phyloP scores from a whole-genome alignment of 2,113 vertebrate species.

The Procavia capensis region DNA sequence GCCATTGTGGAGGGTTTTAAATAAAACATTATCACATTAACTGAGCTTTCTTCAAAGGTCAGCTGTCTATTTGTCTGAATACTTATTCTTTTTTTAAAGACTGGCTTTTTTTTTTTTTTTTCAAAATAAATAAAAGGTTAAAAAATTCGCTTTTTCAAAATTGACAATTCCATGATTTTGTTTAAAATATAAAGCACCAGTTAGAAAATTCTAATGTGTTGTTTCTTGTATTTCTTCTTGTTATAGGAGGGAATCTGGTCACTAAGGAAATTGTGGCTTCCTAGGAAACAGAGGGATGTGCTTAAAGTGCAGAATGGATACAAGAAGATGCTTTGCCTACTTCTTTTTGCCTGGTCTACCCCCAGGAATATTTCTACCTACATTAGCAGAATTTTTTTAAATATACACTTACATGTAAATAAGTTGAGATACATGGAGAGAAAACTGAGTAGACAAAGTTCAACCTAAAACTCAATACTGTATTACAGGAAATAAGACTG shows the following conservation, averaged over 20 bases:
- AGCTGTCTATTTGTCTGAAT: conserved; percentile 61
- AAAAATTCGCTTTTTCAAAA: conserved; percentile 50
- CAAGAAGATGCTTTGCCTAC: neutral
- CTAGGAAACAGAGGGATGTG: conserved; percentile 1
- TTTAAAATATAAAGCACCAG: conserved; percentile 52
- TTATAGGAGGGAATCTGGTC: neutral
- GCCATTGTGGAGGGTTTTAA: conserved; percentile 62
- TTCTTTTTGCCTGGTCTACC: conserved; percentile 49
- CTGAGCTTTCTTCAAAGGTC: conserved; percentile 71
- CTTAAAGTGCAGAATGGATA: neutral
- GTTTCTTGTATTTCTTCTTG: conserved; percentile 7
- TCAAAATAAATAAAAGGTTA: neutral
- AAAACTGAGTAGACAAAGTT: neutral
- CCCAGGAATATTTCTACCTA: neutral
- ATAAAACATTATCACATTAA: conserved; percentile 74
- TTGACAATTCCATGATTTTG: neutral
- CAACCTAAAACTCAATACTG: conserved; percentile 12
- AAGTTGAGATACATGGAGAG: conserved; percentile 6
- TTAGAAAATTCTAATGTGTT: conserved; percentile 13
- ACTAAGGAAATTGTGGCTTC: conserved; percentile 32
- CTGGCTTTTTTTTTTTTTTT: conserved; percentile 28
- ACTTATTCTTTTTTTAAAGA: conserved; percentile 54
- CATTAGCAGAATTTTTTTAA: neutral
- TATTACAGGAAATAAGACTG: neutral
- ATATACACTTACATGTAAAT: neutral